Conservation (phyloP, 2,113 vertebrate species). For the Illadopsis cleaveri region DNA sequence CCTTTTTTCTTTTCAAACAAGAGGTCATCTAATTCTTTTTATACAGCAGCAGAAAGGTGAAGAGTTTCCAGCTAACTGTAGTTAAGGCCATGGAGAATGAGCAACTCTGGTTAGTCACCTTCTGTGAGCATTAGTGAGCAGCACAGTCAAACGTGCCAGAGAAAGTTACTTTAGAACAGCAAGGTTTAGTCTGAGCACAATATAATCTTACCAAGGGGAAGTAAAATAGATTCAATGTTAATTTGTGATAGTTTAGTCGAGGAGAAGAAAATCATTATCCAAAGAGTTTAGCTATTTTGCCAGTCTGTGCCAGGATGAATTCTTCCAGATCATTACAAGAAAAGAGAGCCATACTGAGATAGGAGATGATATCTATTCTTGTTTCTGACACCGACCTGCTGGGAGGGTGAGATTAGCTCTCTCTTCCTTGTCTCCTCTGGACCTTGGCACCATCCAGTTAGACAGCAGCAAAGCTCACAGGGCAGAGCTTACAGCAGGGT, state of each 20-base stretch:
- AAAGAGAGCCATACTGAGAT: background rate
- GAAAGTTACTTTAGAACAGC: background rate
- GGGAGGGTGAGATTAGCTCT: background rate
- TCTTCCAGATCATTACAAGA: background rate
- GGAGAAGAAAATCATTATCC: background rate
- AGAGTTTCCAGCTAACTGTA: background rate
- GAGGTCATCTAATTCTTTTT: background rate
- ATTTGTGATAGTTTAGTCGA: background rate
- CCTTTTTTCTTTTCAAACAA: background rate
- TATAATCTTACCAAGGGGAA: background rate
- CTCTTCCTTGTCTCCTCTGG: background rate
- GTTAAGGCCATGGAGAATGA: conserved; percentile 24
- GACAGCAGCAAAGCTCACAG: background rate
- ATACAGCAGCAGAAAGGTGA: background rate
- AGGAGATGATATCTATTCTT: background rate
- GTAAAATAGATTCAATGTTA: background rate
- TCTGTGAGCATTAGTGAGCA: background rate
- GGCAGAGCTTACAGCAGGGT: background rate
- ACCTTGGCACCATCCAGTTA: background rate
- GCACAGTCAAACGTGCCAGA: background rate
- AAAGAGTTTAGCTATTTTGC: background rate
- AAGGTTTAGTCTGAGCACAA: background rate
- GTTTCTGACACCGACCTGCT: background rate
- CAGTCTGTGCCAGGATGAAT: background rate
- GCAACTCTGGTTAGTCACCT: background rate